Percentiles rank a stretch among this genome's conserved stretches.
Evolutionary conservation across 2,113 vertebrate species (phyloP).

Genomic region (Ochotona curzoniae): DNA sequence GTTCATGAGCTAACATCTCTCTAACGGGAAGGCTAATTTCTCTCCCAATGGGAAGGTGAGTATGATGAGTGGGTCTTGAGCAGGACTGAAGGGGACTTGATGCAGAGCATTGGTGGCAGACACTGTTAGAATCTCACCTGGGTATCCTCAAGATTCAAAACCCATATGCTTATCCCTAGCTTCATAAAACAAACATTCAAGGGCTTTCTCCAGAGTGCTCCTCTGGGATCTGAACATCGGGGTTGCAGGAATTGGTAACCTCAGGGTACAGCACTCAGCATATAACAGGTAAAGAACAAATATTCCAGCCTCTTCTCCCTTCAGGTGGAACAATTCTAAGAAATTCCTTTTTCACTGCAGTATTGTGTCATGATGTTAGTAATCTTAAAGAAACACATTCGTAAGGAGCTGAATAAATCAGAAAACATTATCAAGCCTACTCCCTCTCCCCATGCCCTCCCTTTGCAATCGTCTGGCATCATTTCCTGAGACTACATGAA

Average conservation of each 20-base stretch:
- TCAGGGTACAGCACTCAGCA: neutral
- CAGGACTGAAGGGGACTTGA: neutral
- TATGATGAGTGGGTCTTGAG: neutral
- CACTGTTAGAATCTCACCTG: neutral
- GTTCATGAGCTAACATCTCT: neutral
- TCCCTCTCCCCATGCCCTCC: neutral
- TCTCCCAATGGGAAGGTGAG: neutral
- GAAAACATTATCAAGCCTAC: neutral
- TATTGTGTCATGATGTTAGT: neutral
- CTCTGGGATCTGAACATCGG: neutral
- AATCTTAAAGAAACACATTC: slow-evolving; percentile 11
- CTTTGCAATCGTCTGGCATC: neutral
- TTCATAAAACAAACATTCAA: neutral
- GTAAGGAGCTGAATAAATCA: neutral
- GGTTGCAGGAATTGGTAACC: neutral
- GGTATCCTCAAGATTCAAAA: neutral
- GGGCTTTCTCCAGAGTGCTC: neutral
- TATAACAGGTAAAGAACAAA: neutral
- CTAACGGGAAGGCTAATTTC: neutral
- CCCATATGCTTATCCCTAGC: neutral
- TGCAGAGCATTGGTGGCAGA: neutral
- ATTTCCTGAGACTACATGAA: neutral
- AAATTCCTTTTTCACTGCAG: neutral
- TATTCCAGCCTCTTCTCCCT: neutral
- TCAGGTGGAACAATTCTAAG: neutral